Evolutionary conservation across 2,797 vertebrate genomes (phyloP).

Genomic region (Malacoraja senta): DNA sequence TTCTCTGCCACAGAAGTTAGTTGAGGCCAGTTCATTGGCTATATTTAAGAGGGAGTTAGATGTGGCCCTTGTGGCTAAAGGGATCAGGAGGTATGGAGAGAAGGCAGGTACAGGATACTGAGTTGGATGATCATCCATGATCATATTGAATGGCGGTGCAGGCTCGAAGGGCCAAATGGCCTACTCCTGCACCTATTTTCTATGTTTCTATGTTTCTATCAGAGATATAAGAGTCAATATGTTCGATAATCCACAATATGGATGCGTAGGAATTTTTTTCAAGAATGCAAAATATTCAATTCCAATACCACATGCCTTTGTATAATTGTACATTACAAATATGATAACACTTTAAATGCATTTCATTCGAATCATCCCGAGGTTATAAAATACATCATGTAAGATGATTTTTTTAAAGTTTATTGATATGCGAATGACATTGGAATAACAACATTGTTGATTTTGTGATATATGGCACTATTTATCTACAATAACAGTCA

Average conservation of each 20-base stretch:
- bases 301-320: neutral
- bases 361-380: neutral
- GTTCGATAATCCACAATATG: neutral
- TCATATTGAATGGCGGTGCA: no score
- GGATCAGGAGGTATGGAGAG: no score
- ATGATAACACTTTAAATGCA: neutral
- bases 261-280: neutral
- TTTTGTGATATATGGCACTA: neutral
- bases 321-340: neutral
- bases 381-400: neutral
- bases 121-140: no score
- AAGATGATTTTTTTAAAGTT: no score
- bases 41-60: no score
- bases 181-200: no score
- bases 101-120: no score
- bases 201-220: no score
- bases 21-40: no score
- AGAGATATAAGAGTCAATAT: slow-evolving; percentile 41
- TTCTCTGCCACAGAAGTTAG: no score
- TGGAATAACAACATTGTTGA: neutral
- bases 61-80: no score
- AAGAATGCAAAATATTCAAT: neutral
- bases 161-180: no score
- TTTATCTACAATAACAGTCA: neutral
- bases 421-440: neutral